phyloP scores from a whole-genome alignment of 2,797 vertebrate species.

The Argya squamiceps region DNA sequence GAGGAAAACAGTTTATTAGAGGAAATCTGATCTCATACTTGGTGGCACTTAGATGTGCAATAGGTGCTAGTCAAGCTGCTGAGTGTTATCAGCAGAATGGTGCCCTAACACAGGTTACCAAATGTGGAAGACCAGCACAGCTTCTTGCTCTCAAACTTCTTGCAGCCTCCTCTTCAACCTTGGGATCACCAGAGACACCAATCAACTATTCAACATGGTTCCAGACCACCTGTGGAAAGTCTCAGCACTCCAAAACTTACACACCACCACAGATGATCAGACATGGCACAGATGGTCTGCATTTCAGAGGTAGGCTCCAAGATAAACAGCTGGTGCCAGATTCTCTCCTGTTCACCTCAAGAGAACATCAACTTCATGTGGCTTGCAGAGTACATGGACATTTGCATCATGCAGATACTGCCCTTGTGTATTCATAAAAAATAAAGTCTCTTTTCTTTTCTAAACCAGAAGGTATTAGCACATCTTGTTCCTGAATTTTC shows the following conservation, averaged over 20 bases:
- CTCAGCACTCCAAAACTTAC: not conserved
- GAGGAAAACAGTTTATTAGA: not conserved
- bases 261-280: not conserved
- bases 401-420: not conserved
- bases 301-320: not conserved
- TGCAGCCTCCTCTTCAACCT: not conserved
- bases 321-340: not conserved
- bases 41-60: not conserved
- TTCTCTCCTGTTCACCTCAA: not conserved
- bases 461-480: not conserved
- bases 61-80: not conserved
- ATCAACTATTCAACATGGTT: not conserved
- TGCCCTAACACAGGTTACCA: not conserved
- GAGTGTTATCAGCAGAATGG: not conserved
- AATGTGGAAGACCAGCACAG: not conserved
- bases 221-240: not conserved
- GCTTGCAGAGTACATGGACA: not conserved
- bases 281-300: not conserved
- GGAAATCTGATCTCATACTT: not conserved
- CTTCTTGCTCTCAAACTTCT: not conserved
- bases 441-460: not conserved
- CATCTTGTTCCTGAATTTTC: not conserved
- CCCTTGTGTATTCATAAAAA: not conserved
- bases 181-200: not conserved
- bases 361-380: not conserved